Evolutionary conservation across 2,113 vertebrate genomes (phyloP).

Genomic region (Pavo muticus): DNA sequence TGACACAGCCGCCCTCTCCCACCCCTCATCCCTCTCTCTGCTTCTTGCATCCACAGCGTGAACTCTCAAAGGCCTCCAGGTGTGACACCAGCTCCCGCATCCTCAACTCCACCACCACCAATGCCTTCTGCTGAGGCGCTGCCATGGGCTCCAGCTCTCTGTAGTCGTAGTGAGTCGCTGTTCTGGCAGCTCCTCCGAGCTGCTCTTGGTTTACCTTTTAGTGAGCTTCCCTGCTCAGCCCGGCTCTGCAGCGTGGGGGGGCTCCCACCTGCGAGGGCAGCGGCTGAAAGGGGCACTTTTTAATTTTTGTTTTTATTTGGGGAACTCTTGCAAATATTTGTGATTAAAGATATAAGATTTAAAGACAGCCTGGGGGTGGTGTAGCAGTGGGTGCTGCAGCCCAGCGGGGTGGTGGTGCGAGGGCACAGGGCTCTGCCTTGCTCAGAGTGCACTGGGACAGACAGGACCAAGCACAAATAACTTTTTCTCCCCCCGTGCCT

Average conservation of each 20-base stretch:
- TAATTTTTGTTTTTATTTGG: constrained; percentile 23
- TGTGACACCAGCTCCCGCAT: constrained; percentile 64
- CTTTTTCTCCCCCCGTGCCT: neutral
- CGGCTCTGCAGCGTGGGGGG: fast-evolving
- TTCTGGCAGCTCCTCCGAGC: no score
- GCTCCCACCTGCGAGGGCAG: neutral
- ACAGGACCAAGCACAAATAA: fast-evolving
- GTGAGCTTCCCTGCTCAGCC: neutral
- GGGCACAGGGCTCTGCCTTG: neutral
- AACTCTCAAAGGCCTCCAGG: constrained; percentile 82
- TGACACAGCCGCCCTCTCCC: no score
- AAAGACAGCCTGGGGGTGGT: fast-evolving
- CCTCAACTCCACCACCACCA: constrained; percentile 80
- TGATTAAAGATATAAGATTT: neutral
- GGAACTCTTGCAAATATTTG: neutral
- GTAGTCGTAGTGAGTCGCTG: fast-evolving
- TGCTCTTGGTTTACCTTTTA: no score
- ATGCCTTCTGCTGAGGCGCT: constrained; percentile 12
- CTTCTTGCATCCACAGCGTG: constrained; percentile 71
- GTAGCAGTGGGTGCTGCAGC: neutral
- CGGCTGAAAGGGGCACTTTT: neutral
- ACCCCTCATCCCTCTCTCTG: neutral
- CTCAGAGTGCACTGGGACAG: neutral
- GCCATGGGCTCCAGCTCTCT: neutral
- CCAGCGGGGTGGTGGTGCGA: neutral